Base-by-base conservation (phyloP, 1,140 invertebrate species). In the Saccostrea echinata region DNA sequence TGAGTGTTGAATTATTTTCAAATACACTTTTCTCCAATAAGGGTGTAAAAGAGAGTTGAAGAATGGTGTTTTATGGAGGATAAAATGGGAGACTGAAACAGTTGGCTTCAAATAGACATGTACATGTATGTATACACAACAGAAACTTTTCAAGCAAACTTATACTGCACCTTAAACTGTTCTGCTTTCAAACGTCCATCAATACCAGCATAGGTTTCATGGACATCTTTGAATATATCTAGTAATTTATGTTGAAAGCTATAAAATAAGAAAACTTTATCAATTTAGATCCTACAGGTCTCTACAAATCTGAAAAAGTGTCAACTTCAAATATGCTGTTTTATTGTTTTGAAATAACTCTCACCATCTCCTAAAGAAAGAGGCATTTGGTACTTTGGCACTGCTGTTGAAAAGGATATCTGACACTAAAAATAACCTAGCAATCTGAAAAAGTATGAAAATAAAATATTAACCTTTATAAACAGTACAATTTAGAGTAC, bases 391-490 rank as follows among this genome's bases (percentile, higher is more conserved):
- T 6, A 99, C 97, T 96, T 99, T 99, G 8, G 98, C 97, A 88
- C 97, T 97, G 94, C 98, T 98, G 95, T 99, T 99, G 94, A 99
- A 98, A 81, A 99, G 95, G 90, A 99, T 98, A 95, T 99, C 99
- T 16, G 98, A 99, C 64, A 99, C 96, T 24, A 99, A 96, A 95
- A 99, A 99, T 24, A 99, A 95, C 89, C 98, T 95, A 27, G 98
- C 98, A 91, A 99, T 97, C 96, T 97, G 94, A 90, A 95, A 95
- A 55, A 86, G 52, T 83, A 82, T 80, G 71, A 33, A 61, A 61
- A 21, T n/a, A 3, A 6, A 43, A 43, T 43, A 43, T 43, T 3
- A 43, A 43, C 43, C 43, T 9, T 43, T 9, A 43, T 43, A 6
- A 1, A 43, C 0, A 43, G 6, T 1, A 0, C 43, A 43, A 6